Conservation (phyloP, 2,888 invertebrate genomes). For the Molanna angustata region DNA sequence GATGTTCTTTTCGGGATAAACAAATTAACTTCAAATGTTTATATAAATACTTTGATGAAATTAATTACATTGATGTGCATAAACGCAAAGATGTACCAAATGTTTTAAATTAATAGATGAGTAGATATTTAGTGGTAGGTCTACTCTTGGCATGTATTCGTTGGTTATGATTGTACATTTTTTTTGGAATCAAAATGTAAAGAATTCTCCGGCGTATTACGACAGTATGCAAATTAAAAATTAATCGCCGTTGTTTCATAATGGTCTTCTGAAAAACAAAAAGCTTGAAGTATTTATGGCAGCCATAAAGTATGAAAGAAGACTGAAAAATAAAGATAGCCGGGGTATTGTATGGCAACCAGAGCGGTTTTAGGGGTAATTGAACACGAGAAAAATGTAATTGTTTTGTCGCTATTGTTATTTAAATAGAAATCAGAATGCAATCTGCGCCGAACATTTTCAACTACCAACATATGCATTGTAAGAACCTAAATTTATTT, state of each 20-base stretch:
- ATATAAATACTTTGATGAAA: too few species aligned
- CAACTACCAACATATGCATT: not conserved
- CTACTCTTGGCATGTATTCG: too few species aligned
- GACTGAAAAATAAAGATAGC: conserved; percentile 21
- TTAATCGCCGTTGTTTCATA: conserved; percentile 12
- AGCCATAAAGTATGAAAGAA: conserved; percentile 19
- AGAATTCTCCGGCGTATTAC: conserved; percentile 13
- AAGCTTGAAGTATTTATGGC: conserved; percentile 16
- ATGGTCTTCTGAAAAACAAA: conserved; percentile 12
- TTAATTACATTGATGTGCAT: too few species aligned
- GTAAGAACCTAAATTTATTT: too few species aligned
- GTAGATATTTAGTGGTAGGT: too few species aligned
- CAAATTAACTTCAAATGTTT: too few species aligned
- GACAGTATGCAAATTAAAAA: conserved; percentile 20
- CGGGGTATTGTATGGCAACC: not conserved
- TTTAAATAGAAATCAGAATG: conserved; percentile 20
- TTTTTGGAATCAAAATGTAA: too few species aligned
- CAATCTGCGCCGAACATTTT: not conserved
- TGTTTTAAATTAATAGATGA: too few species aligned
- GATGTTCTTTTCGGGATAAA: too few species aligned
- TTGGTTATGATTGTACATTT: too few species aligned
- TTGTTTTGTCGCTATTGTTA: conserved; percentile 32
- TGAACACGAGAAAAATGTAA: conserved; percentile 32
- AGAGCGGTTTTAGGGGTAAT: conserved; percentile 30
- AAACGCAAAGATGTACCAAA: too few species aligned